These are phyloP conservation scores for Heliconius sara DNA, from an alignment of 2,888 invertebrate genomes.

Conservation along the genomic window DNA sequence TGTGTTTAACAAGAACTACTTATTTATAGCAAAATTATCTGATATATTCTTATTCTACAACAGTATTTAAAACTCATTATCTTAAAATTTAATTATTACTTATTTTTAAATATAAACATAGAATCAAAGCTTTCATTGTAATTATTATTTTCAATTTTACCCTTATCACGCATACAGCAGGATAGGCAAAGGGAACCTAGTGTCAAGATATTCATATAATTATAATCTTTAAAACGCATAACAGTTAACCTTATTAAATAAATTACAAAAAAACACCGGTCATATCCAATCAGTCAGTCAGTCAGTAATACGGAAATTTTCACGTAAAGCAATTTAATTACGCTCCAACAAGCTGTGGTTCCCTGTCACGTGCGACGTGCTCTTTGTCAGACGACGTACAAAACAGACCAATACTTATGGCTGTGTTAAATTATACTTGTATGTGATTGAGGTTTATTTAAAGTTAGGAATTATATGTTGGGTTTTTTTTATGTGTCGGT, in stretches of 20 bases:
- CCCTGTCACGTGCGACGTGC: slow-evolving; percentile 39
- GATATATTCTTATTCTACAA: background rate
- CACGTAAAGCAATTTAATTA: slow-evolving; percentile 42
- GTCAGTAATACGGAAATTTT: slow-evolving; percentile 31
- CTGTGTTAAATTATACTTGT: background rate
- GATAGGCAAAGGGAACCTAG: too few species aligned
- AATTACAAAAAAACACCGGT: background rate
- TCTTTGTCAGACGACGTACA: slow-evolving; percentile 18
- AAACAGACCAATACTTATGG: slow-evolving; percentile 19
- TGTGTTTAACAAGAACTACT: background rate
- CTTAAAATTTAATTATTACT: background rate
- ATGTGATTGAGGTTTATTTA: slow-evolving; percentile 1
- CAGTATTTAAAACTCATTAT: background rate
- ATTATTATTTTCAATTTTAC: too few species aligned
- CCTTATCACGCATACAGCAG: too few species aligned
- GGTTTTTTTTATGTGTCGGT: background rate
- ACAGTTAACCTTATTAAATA: background rate
- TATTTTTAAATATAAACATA: background rate
- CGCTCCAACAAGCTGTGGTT: slow-evolving; percentile 35
- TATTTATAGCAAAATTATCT: background rate
- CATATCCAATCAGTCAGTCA: slow-evolving; percentile 9
- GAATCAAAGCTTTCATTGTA: too few species aligned
- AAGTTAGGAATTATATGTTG: background rate
- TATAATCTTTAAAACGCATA: background rate
- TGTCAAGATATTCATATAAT: background rate